Percentiles rank a stretch among this genome's conserved stretches.
phyloP scores from a whole-genome alignment of 2,888 invertebrate genomes.

The Diabrotica balteata region DNA sequence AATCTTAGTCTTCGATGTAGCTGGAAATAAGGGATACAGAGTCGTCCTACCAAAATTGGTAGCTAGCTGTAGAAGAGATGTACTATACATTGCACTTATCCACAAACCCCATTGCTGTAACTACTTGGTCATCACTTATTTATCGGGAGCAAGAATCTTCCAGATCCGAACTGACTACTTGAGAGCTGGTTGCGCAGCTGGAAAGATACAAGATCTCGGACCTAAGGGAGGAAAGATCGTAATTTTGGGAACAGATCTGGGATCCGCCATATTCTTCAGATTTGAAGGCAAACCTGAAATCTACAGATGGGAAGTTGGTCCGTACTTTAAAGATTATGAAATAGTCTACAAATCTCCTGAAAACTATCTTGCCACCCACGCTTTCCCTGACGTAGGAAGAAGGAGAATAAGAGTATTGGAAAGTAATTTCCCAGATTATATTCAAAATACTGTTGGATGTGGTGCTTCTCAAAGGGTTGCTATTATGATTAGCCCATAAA shows the following conservation, averaged over 20 bases:
- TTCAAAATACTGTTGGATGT: slow-evolving; percentile 67
- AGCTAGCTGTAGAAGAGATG: slow-evolving; percentile 60
- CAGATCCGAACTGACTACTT: slow-evolving; percentile 65
- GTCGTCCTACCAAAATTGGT: slow-evolving; percentile 66
- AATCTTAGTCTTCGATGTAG: slow-evolving; percentile 64
- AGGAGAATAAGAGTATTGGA: slow-evolving; percentile 69
- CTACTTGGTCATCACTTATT: slow-evolving; percentile 64
- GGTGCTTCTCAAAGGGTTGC: slow-evolving; percentile 68
- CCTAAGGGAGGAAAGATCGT: slow-evolving; percentile 61
- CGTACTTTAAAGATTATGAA: slow-evolving; percentile 59
- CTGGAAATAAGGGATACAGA: slow-evolving; percentile 62
- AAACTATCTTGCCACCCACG: slow-evolving; percentile 67
- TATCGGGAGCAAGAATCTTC: slow-evolving; percentile 65
- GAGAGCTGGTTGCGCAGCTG: slow-evolving; percentile 63
- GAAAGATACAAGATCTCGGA: slow-evolving; percentile 67
- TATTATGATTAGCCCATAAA: slow-evolving; percentile 42
- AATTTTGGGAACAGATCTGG: slow-evolving; percentile 68
- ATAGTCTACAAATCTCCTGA: slow-evolving; percentile 47
- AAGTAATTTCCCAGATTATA: slow-evolving; percentile 72
- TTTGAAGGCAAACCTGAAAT: slow-evolving; percentile 68
- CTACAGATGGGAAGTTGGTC: slow-evolving; percentile 70
- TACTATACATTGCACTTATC: slow-evolving; percentile 66
- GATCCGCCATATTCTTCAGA: slow-evolving; percentile 68
- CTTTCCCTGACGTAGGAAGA: slow-evolving; percentile 56
- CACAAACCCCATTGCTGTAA: slow-evolving; percentile 61